Percentiles rank a stretch among this genome's conserved stretches.
Conservation (phyloP, 2,113 vertebrate species). For the Dicaeum eximium region DNA sequence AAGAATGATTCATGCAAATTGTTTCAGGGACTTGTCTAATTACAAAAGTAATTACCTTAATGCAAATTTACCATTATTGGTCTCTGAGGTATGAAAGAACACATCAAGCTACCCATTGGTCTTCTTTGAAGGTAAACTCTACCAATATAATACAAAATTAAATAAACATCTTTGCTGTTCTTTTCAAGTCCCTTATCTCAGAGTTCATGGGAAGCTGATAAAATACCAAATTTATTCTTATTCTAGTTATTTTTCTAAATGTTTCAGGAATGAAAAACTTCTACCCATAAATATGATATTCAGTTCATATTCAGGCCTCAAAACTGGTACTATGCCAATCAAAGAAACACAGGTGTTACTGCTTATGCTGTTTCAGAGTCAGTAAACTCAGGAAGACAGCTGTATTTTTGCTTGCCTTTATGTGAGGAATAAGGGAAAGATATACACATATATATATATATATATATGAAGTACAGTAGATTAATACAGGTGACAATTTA, state of each 20-base stretch:
- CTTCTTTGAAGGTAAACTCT: background rate
- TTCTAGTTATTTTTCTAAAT: background rate
- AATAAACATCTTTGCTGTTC: background rate
- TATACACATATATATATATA: background rate
- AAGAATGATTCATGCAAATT: slow-evolving; percentile 34
- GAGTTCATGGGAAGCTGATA: background rate
- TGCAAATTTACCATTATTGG: slow-evolving; percentile 1
- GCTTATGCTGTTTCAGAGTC: background rate
- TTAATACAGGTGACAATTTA: background rate
- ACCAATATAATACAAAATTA: background rate
- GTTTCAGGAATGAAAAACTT: background rate
- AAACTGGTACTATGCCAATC: background rate
- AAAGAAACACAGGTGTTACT: background rate
- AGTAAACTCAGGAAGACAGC: background rate
- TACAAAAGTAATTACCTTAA: slow-evolving; percentile 11
- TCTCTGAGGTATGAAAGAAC: background rate
- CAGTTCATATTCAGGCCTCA: background rate
- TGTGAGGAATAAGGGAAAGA: background rate
- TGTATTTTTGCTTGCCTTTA: background rate
- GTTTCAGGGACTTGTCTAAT: background rate
- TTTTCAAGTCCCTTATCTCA: background rate
- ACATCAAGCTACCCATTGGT: background rate
- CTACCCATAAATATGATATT: background rate
- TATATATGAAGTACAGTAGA: background rate
- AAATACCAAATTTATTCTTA: background rate